Conservation (phyloP, 2,888 invertebrate species). For the Charanyca ferruginea region DNA sequence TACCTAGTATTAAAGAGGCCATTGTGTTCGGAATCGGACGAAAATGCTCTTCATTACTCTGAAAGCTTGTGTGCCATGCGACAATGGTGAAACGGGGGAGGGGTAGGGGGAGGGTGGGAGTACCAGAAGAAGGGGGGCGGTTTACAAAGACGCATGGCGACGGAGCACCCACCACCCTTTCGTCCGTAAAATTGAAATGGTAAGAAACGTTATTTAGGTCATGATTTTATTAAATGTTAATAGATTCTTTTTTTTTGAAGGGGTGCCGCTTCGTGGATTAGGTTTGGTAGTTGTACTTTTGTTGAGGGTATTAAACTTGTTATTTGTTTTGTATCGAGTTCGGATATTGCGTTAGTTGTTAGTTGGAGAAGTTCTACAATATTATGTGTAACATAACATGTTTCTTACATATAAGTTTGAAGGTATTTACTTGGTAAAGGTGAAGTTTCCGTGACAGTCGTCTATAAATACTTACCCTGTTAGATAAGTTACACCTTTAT, state of each 20-base stretch:
- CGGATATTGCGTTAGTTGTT: slow-evolving; percentile 41
- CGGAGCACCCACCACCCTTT: slow-evolving; percentile 87
- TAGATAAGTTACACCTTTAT: not conserved
- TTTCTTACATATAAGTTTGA: not conserved
- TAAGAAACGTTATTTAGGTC: slow-evolving; percentile 90
- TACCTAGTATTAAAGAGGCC: slow-evolving; percentile 89
- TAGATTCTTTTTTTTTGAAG: slow-evolving; percentile 79
- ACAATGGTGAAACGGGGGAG: slow-evolving; percentile 83
- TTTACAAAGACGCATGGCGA: slow-evolving; percentile 86
- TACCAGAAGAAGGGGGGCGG: slow-evolving; percentile 68
- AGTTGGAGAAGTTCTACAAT: slow-evolving; percentile 25
- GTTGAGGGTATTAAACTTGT: slow-evolving; percentile 18
- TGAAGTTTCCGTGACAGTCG: not conserved
- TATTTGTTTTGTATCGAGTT: slow-evolving; percentile 3
- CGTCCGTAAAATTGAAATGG: slow-evolving; percentile 90
- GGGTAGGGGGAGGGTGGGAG: slow-evolving; percentile 49
- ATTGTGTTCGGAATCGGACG: slow-evolving; percentile 90
- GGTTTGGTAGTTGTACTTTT: slow-evolving; percentile 48
- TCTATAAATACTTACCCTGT: not conserved
- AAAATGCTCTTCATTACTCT: slow-evolving; percentile 92
- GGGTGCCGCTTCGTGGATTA: slow-evolving; percentile 59
- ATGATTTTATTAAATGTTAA: slow-evolving; percentile 90
- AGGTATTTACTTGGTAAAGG: not conserved
- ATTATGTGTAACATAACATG: slow-evolving; percentile 3
- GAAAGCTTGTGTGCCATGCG: slow-evolving; percentile 91